These are phyloP conservation scores for Rhynchophorus ferrugineus DNA, from an alignment of 1,140 invertebrate genomes.

Conservation along the genomic window DNA sequence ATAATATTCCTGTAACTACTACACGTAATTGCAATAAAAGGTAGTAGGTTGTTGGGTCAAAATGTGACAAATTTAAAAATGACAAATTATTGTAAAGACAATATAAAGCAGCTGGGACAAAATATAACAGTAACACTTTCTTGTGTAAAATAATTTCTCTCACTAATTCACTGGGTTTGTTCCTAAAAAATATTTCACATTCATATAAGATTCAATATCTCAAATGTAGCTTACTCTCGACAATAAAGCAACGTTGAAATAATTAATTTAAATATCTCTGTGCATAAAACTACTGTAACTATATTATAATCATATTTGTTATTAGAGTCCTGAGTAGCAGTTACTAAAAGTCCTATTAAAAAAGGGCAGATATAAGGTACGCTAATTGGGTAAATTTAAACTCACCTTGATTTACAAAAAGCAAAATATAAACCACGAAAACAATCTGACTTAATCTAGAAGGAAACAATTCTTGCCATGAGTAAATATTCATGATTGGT, in stretches of 20 bases:
- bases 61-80: constrained; percentile 82
- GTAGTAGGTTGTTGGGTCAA: constrained; percentile 93
- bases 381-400: neutral
- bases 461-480: constrained; percentile 63
- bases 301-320: constrained; percentile 83
- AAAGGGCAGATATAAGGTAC: too few relatives aligned
- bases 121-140: constrained; percentile 72
- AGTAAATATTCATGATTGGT: neutral
- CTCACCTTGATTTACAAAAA: constrained; percentile 76
- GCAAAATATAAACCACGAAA: constrained; percentile 73
- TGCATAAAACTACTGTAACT: constrained; percentile 78
- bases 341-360: constrained; percentile 78
- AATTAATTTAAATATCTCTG: constrained; percentile 79
- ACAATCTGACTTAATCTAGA: constrained; percentile 68
- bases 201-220: neutral
- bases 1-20: constrained; percentile 84
- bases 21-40: constrained; percentile 88
- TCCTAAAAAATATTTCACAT: constrained; percentile 40
- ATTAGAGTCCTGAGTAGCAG: constrained; percentile 73
- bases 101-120: constrained; percentile 85
- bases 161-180: constrained; percentile 45
- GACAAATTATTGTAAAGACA: constrained; percentile 93
- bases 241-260: constrained; percentile 65
- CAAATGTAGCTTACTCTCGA: constrained; percentile 51
- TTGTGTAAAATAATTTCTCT: constrained; percentile 51